Conservation (phyloP, 2,113 vertebrate genomes). For the Grus americana region DNA sequence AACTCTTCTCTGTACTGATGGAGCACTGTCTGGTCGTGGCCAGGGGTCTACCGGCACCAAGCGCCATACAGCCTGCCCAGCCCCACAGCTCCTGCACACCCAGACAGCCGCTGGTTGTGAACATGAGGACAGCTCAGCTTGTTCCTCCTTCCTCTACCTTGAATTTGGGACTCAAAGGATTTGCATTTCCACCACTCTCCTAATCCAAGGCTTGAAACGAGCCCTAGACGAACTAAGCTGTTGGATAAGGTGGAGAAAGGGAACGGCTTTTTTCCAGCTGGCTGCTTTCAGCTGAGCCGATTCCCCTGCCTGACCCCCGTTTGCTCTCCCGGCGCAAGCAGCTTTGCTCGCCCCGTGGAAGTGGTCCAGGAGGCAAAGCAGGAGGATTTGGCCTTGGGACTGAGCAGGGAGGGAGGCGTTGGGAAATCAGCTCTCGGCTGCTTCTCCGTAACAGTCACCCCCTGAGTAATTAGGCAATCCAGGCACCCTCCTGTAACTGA, state of each 20-base stretch:
- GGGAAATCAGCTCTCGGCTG: not conserved
- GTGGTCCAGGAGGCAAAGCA: not conserved
- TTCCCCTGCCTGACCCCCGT: not conserved
- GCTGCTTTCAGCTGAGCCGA: not conserved
- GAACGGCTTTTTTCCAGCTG: slow-evolving; percentile 29
- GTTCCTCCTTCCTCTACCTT: not conserved
- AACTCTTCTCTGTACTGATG: not conserved
- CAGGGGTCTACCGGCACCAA: not conserved
- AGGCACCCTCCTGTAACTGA: not conserved
- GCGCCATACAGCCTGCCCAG: not conserved
- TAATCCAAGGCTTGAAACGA: not conserved
- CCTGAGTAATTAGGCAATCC: not conserved
- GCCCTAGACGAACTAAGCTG: not conserved
- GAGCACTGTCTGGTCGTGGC: not conserved
- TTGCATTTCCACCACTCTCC: not conserved
- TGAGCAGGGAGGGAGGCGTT: not conserved
- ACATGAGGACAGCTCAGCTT: not conserved
- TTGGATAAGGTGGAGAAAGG: slow-evolving; percentile 27
- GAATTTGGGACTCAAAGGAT: not conserved
- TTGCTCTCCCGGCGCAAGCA: not conserved
- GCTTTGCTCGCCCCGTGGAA: not conserved
- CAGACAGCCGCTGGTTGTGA: not conserved
- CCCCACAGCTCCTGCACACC: not conserved
- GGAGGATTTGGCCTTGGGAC: not conserved
- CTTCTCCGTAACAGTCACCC: not conserved